A percentile compares a stretch with the other conserved stretches of the same genome.
Conservation (phyloP, 1,140 invertebrate species). For the Lasioglossum albipes region DNA sequence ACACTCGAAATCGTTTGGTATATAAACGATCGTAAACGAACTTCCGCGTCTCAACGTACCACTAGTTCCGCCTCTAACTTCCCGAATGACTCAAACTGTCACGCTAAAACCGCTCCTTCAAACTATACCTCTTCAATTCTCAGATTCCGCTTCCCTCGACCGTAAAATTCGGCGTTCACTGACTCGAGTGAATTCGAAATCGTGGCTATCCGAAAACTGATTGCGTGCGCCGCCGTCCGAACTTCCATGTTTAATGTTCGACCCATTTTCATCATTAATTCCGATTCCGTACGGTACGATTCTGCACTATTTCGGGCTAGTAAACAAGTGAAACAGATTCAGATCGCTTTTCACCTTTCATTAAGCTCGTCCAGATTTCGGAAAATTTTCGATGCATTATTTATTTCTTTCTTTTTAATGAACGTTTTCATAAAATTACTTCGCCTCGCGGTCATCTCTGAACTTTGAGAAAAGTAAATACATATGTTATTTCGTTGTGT, state of each 20-base stretch:
- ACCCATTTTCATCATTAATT: background rate
- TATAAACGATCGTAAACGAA: constrained; percentile 40
- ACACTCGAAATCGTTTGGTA: background rate
- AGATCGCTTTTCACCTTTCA: too few species aligned
- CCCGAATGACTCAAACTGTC: constrained; percentile 21
- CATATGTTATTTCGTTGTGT: too few species aligned
- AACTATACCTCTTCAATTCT: constrained; percentile 9
- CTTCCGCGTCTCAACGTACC: background rate
- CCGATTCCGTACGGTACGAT: too few species aligned
- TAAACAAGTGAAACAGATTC: too few species aligned
- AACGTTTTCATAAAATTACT: too few species aligned
- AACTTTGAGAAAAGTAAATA: too few species aligned
- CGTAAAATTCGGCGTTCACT: constrained; percentile 17
- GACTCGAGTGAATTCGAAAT: constrained; percentile 22
- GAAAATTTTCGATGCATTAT: too few species aligned
- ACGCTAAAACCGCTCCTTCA: background rate
- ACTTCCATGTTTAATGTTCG: background rate
- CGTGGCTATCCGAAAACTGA: constrained; percentile 11
- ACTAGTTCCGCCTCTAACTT: constrained; percentile 6
- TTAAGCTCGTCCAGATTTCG: too few species aligned
- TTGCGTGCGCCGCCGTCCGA: too few species aligned
- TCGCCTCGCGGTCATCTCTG: too few species aligned
- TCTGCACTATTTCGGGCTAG: too few species aligned
- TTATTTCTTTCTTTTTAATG: too few species aligned
- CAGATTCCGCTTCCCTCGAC: constrained; percentile 24